These are phyloP conservation scores for Dasyprocta punctata DNA, from an alignment of 2,113 vertebrate genomes.

Conservation along the genomic window DNA sequence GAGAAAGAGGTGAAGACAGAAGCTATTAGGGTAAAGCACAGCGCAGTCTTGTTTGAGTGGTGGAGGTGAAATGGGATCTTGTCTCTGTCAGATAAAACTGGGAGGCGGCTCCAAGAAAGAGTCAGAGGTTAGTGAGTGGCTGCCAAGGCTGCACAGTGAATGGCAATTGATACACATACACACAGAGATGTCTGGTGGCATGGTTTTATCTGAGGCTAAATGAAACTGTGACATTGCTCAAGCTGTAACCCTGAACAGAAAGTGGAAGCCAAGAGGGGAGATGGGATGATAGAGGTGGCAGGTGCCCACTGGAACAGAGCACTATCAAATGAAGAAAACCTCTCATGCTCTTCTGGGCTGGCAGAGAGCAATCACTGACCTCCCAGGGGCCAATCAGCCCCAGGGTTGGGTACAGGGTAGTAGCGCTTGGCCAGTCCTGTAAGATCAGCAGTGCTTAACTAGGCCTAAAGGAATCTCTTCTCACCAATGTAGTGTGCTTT, in stretches of 20 bases:
- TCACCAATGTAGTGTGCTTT: not conserved
- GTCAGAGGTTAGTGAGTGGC: not conserved
- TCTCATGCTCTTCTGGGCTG: not conserved
- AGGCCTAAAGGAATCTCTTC: not conserved
- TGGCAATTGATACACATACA: not conserved
- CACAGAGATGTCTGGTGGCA: not conserved
- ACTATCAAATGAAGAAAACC: not conserved
- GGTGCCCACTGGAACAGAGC: not conserved
- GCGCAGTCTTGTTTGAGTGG: not conserved
- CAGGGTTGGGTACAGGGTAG: not conserved
- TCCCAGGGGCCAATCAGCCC: not conserved
- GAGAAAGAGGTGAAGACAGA: constrained; percentile 13
- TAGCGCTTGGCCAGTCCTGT: not conserved
- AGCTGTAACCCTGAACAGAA: not conserved
- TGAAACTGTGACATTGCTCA: not conserved
- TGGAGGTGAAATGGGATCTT: constrained; percentile 32
- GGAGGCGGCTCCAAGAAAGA: not conserved
- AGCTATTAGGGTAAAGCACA: not conserved
- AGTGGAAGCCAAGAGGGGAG: not conserved
- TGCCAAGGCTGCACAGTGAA: not conserved
- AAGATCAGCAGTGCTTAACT: not conserved
- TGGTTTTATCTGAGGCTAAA: not conserved
- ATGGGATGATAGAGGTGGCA: not conserved
- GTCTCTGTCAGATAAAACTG: constrained; percentile 21
- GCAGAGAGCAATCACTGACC: not conserved